Evolutionary conservation across 2,797 vertebrate species (phyloP).

Genomic region (Leucoraja ocellata): DNA sequence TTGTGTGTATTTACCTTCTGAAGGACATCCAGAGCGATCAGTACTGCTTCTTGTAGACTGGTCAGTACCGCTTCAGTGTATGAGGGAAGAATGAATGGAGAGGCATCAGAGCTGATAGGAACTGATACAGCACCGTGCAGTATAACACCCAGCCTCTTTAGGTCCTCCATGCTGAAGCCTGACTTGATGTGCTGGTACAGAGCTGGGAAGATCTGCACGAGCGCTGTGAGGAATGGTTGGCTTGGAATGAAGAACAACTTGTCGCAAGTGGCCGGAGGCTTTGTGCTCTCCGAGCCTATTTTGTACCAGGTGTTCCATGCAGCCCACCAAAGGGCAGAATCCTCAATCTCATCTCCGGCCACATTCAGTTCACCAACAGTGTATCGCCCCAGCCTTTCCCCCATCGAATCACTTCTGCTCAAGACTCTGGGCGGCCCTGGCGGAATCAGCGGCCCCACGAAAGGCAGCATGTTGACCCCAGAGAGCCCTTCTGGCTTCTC

Average conservation of each 20-base stretch:
- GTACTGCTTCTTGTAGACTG: constrained; percentile 91
- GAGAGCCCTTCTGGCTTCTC: constrained; percentile 80
- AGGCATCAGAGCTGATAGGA: constrained; percentile 96
- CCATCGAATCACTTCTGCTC: constrained; percentile 82
- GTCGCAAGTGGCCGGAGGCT: constrained; percentile 73
- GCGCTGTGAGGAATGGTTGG: constrained; percentile 93
- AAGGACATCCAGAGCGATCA: constrained; percentile 87
- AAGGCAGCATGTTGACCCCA: constrained; percentile 79
- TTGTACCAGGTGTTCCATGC: constrained; percentile 96
- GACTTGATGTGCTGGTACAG: constrained; percentile 94
- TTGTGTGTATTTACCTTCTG: constrained; percentile 77
- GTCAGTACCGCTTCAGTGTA: constrained; percentile 95
- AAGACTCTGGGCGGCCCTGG: constrained; percentile 78
- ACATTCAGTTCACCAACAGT: constrained; percentile 60
- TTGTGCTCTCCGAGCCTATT: constrained; percentile 91
- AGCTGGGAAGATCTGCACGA: constrained; percentile 95
- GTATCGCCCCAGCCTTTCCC: constrained; percentile 78
- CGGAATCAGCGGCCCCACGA: constrained; percentile 75
- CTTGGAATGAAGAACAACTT: constrained; percentile 91
- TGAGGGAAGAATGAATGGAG: constrained; percentile 94
- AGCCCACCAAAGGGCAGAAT: constrained; percentile 92
- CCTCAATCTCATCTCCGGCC: constrained; percentile 78
- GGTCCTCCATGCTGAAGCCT: constrained; percentile 94
- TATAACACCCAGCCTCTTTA: constrained; percentile 86
- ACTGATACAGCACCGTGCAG: constrained; percentile 90